Evolutionary conservation across 2,113 vertebrate genomes (phyloP), one percentile per base, ranked within the genome.

Genomic region (Vimba vimba): DNA sequence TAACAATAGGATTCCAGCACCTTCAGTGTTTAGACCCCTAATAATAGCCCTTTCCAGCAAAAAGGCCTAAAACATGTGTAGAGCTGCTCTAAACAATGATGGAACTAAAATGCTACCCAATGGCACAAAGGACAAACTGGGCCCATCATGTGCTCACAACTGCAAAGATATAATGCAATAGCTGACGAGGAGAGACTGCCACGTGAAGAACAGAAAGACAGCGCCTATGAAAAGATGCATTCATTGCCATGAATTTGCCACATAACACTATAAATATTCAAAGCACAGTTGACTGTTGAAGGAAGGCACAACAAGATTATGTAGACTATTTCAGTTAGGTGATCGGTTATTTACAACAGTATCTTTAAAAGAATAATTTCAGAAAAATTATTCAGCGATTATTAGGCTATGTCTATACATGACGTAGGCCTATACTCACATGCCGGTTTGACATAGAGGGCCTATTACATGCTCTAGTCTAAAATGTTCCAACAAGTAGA

Each of bases 181-280:
- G 81, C 86, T 88, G 82, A 91, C 66, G 8, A 62, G 77, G 74
- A 69, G 27, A 73, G 76, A 83, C 60, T 69, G 57, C 71, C 90
- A 90, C 83, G 90, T 89, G 91, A 90, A 88, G n/a, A 45, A 74
- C 55, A 52, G 27, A 75, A 47, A 27, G 27, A 78, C 43, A 43
- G 30, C 73, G 23, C 59, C 15, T 15, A 62, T 88, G 87, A 92
- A 90, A 91, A 87, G 87, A 88, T 87, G 83, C 86, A 85, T 92
- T 92, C 81, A 83, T 47, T 57, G 84, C 11, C 1, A 21, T 39
- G 68, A 79, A 75, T 84, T 1, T 74, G 30, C 69, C 73, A 81
- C 75, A 84, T 50, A 75, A 87, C 82, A 78, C 33, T 77, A 25
- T 78, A 68, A 68, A 75, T 78, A 39, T 25, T 47, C 71, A 9